A percentile compares a stretch with the other conserved stretches of the same genome.
Evolutionary conservation across 2,888 invertebrate species (phyloP).

Genomic region (Ceratothoa steindachneri): DNA sequence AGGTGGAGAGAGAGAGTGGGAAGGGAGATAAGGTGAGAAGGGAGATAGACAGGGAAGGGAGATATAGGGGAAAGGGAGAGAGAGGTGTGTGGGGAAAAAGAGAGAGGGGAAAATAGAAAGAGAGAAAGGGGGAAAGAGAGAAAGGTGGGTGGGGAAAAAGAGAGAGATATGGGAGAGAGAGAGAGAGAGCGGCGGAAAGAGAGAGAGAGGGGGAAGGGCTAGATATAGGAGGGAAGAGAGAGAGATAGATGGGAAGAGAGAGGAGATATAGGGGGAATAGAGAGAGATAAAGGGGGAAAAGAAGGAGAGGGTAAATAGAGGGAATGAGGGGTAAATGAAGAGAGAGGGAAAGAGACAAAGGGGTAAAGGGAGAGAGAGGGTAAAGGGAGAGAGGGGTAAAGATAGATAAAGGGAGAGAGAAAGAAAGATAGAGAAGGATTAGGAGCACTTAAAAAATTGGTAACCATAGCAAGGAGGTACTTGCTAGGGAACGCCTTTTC

Average conservation of each 20-base stretch:
- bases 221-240: neutral
- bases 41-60: too few species aligned
- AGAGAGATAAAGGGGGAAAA: neutral
- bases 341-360: neutral
- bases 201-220: neutral
- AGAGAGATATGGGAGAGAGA: too few species aligned
- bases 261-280: neutral
- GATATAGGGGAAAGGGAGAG: neutral
- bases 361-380: neutral
- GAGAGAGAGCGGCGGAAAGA: neutral
- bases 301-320: neutral
- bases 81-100: neutral
- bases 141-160: too few species aligned
- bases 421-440: neutral
- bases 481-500: too few species aligned
- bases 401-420: neutral
- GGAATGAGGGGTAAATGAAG: neutral
- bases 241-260: neutral
- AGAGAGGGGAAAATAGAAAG: too few species aligned
- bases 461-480: too few species aligned
- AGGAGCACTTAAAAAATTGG: neutral
- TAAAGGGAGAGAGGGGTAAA: neutral
- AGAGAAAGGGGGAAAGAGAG: neutral
- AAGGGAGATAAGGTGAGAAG: too few species aligned
- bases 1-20: too few species aligned